phyloP scores from a whole-genome alignment of 2,888 invertebrate genomes.

The Melieria picta region DNA sequence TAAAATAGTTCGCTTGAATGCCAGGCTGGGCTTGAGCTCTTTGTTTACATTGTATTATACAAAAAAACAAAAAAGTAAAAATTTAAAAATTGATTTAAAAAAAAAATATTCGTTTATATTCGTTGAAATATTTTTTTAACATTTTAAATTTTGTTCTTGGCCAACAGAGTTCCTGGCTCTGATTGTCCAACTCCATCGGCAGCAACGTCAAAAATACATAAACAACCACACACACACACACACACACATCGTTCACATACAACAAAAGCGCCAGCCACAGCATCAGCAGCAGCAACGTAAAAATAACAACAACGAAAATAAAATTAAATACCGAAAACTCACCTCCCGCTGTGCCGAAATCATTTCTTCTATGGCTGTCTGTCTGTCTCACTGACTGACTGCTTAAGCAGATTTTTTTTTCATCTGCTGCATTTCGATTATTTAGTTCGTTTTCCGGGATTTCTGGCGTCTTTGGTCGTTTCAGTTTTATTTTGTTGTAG shows the following conservation, averaged over 20 bases:
- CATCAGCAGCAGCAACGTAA: not conserved
- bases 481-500: conserved; percentile 9
- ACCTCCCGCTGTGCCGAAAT: conserved; percentile 56
- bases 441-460: not conserved
- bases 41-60: too few relatives aligned
- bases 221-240: not conserved
- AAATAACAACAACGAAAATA: conserved; percentile 21
- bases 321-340: conserved; percentile 46
- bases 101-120: too few relatives aligned
- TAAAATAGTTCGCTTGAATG: too few relatives aligned
- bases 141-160: too few relatives aligned
- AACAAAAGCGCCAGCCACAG: too few relatives aligned
- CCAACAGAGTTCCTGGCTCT: too few relatives aligned
- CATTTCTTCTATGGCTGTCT: conserved; percentile 48
- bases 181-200: too few relatives aligned
- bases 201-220: not conserved
- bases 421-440: conserved; percentile 11
- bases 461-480: not conserved
- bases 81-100: too few relatives aligned
- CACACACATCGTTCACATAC: too few relatives aligned
- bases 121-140: too few relatives aligned
- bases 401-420: conserved; percentile 13
- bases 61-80: too few relatives aligned
- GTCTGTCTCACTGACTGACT: conserved; percentile 18
- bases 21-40: too few relatives aligned